Percentiles rank a stretch among this genome's conserved stretches.
Evolutionary conservation across 2,888 invertebrate genomes (phyloP).

Genomic region (Parnassius mnemosyne): DNA sequence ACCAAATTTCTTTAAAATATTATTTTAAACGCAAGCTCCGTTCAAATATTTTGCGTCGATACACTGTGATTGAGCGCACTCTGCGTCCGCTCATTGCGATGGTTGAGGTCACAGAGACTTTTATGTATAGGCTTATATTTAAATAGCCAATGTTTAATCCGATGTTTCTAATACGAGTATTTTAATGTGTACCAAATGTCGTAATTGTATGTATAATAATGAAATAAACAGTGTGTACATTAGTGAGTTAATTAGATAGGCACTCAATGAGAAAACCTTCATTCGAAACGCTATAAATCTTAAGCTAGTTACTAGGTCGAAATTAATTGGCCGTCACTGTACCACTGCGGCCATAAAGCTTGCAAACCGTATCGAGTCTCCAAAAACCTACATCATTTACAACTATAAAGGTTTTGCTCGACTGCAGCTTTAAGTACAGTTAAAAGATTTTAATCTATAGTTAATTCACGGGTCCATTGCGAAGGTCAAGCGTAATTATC

Average conservation of each 20-base stretch:
- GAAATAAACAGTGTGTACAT: constrained; percentile 1
- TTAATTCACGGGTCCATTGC: background rate
- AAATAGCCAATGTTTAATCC: too few relatives aligned
- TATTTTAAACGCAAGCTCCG: too few relatives aligned
- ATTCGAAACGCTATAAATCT: constrained; percentile 47
- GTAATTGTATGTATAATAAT: background rate
- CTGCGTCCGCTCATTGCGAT: too few relatives aligned
- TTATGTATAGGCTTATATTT: too few relatives aligned
- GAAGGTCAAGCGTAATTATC: background rate
- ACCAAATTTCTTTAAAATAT: too few relatives aligned
- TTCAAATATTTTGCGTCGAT: too few relatives aligned
- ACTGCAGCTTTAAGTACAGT: constrained; percentile 10
- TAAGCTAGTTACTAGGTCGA: constrained; percentile 52
- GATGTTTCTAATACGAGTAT: too few relatives aligned
- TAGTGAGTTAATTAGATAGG: constrained; percentile 44
- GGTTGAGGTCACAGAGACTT: too few relatives aligned
- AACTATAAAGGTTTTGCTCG: constrained; percentile 25
- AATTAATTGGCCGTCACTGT: constrained; percentile 58
- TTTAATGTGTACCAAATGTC: too few relatives aligned
- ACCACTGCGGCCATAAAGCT: constrained; percentile 53
- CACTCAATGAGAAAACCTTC: constrained; percentile 32
- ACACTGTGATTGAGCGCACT: too few relatives aligned
- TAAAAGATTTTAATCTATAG: background rate
- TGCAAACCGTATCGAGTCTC: constrained; percentile 58
- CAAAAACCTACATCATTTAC: constrained; percentile 39